phyloP scores from a whole-genome alignment of 2,113 vertebrate species.

The Alaudala cheleensis region DNA sequence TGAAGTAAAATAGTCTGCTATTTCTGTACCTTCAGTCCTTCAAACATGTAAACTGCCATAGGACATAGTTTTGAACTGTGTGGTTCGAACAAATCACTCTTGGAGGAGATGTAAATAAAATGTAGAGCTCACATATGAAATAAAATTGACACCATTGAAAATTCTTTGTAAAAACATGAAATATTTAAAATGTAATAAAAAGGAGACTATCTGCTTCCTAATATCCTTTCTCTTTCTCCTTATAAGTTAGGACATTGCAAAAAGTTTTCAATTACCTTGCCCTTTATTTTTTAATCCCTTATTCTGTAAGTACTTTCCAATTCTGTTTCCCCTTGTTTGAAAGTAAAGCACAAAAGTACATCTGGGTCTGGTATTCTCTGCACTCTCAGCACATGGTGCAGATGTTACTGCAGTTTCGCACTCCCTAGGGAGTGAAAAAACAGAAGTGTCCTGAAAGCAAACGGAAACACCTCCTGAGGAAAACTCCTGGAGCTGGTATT shows the following conservation, averaged over 20 bases:
- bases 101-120: neutral
- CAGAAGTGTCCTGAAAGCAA: neutral
- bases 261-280: neutral
- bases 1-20: neutral
- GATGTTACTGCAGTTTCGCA: neutral
- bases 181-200: neutral
- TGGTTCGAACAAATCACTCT: neutral
- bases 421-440: neutral
- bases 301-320: neutral
- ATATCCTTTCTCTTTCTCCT: neutral
- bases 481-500: neutral
- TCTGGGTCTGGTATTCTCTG: neutral
- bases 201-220: neutral
- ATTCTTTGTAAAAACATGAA: neutral
- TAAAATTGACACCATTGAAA: neutral
- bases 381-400: neutral
- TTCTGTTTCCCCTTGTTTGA: neutral
- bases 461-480: neutral
- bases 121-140: neutral
- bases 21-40: neutral
- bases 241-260: neutral
- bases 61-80: neutral
- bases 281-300: neutral
- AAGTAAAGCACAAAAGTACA: neutral
- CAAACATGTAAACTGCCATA: neutral